A percentile compares a stretch with the other conserved stretches of the same genome.
Conservation (phyloP, 2,797 vertebrate genomes). For the Ptychadena robeensis region DNA sequence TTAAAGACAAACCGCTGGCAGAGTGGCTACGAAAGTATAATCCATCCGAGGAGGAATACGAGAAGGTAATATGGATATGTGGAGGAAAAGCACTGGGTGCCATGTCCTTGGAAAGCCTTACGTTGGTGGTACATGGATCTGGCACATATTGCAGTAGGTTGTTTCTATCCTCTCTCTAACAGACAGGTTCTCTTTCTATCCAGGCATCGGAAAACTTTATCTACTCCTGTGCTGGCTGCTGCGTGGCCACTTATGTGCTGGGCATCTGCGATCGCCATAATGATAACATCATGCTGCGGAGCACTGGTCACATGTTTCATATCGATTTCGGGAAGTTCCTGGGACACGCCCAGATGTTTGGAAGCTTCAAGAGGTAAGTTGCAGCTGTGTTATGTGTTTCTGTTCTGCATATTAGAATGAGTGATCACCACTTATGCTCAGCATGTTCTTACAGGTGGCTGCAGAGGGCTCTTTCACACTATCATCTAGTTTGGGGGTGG, state of each 20-base stretch:
- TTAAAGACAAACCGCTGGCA: conserved; percentile 97
- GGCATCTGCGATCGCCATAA: conserved; percentile 99
- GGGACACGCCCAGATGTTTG: conserved; percentile 97
- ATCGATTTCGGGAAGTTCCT: conserved; percentile 98
- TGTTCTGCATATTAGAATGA: too few species aligned
- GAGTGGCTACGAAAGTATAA: conserved; percentile 98
- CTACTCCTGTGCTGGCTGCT: conserved; percentile 97
- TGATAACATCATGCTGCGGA: conserved; percentile 98
- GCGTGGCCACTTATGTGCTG: conserved; percentile 94
- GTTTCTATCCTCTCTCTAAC: too few species aligned
- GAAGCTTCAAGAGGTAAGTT: conserved; percentile 92
- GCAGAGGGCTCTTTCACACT: too few species aligned
- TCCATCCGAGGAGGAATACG: conserved; percentile 96
- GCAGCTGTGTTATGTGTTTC: too few species aligned
- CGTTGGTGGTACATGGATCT: too few species aligned
- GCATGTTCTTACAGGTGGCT: too few species aligned
- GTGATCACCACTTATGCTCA: too few species aligned
- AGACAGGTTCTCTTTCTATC: neutral
- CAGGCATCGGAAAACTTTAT: conserved; percentile 98
- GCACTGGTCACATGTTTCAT: conserved; percentile 97
- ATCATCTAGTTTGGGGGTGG: too few species aligned
- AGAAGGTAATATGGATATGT: too few species aligned
- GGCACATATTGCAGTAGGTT: too few species aligned
- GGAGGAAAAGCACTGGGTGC: too few species aligned
- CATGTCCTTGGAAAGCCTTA: too few species aligned